Evolutionary conservation across 2,797 vertebrate genomes (phyloP).

Genomic region (Hydrocynus forskahlii): DNA sequence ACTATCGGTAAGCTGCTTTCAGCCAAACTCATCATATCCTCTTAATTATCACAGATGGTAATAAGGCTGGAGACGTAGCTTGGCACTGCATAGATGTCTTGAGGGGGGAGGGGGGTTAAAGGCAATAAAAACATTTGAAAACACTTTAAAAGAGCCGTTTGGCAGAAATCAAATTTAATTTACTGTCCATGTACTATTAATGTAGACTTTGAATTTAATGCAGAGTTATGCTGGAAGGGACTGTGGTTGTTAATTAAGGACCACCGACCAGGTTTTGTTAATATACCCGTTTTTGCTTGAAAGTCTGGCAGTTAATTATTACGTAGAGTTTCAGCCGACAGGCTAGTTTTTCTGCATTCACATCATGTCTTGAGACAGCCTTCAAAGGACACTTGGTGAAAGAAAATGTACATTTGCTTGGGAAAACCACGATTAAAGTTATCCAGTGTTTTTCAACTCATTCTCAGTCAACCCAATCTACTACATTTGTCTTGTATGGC

Average conservation of each 20-base stretch:
- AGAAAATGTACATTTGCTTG: no score
- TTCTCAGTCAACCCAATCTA: no score
- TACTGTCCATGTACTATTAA: background rate
- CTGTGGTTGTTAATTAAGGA: background rate
- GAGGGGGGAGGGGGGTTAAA: background rate
- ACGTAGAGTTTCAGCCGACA: background rate
- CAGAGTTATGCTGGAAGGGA: background rate
- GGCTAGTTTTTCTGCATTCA: background rate
- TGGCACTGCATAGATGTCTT: background rate
- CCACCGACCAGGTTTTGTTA: background rate
- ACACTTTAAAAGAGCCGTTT: constrained; percentile 3
- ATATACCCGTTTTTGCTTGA: background rate
- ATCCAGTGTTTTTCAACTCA: no score
- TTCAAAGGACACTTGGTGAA: background rate
- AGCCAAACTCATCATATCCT: constrained; percentile 20
- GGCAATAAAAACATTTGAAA: background rate
- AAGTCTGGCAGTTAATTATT: background rate
- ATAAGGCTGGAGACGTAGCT: constrained; percentile 27
- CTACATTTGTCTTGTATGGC: no score
- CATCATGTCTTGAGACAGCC: background rate
- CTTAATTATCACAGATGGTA: constrained; percentile 46
- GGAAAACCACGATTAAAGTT: no score
- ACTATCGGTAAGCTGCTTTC: constrained; percentile 89
- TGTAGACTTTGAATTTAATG: background rate
- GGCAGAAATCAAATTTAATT: background rate